phyloP scores from a whole-genome alignment of 2,888 invertebrate species.

The Camponotus fellah region DNA sequence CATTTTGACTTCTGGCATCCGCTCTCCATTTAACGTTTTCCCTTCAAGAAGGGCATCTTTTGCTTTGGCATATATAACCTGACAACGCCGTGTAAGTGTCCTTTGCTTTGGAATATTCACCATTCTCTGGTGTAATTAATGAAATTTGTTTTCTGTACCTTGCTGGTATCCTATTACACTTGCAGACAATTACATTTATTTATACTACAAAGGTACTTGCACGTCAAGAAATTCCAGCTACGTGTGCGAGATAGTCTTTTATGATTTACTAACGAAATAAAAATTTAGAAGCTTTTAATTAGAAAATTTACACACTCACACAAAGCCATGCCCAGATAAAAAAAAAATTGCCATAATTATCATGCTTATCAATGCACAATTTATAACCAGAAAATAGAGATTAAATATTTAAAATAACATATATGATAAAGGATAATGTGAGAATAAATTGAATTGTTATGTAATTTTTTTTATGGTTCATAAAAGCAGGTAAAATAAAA shows the following conservation, averaged over 20 bases:
- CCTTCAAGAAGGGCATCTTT: constrained; percentile 23
- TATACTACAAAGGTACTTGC: neutral
- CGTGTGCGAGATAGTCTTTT: neutral
- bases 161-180: constrained; percentile 4
- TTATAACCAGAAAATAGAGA: neutral
- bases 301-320: neutral
- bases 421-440: neutral
- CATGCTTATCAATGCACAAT: neutral
- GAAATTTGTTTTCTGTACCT: constrained; percentile 44
- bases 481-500: constrained; percentile 36
- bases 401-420: constrained; percentile 41
- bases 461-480: constrained; percentile 43
- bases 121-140: constrained; percentile 36
- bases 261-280: neutral
- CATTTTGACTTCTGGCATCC: constrained; percentile 24
- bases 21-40: constrained; percentile 25
- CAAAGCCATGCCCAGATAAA: neutral
- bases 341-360: neutral
- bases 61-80: constrained; percentile 3
- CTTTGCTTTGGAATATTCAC: neutral
- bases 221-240: neutral
- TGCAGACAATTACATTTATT: constrained; percentile 27
- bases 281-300: neutral
- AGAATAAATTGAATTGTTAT: constrained; percentile 20
- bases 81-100: neutral